Base-by-base conservation (phyloP, 2,888 invertebrate species). In the Drosophila pegasa region DNA sequence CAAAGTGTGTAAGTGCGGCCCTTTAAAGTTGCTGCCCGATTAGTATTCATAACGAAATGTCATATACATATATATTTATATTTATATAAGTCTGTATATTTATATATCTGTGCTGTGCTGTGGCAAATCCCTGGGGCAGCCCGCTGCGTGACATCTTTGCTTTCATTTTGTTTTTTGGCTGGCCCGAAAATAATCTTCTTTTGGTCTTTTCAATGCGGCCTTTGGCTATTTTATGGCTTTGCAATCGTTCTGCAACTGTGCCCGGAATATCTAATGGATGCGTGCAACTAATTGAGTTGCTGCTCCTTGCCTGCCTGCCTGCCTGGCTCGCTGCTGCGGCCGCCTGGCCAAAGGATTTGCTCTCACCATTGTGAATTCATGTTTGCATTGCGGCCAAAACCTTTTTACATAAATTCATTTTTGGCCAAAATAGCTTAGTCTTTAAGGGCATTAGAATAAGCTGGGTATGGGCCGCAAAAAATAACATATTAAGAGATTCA, bases 11-110 rank as follows among this genome's bases (percentile, higher is more conserved):
- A 3, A 29, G 60, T 60, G 37, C 33, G 43, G 47, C 9, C 56
- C 25, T 41, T 59, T 64, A 45, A 62, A 56, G 33, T 57, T 37
- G n/a, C 41, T 25, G 14, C 45, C 40, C 14, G 79, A 88, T 90
- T 90, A 87, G 89, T 90, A 90, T 90, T 89, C 90, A 90, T 87
- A 89, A 78, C 90, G 76, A 85, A 80, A 88, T 88, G 78, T 77
- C 81, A 84, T 77, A 86, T 78, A 89, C 83, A 40, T 14, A 20
- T 14, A 22, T 22, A 41, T 25, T 14, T 37, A 38, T 5, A 20
- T 10, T 18, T 20, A 40, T 43, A 10, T 37, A 16, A n/a, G n/a
- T 22, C 55, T 75, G 61, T 51, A 62, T 71, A 75, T 67, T 62
- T 71, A 18, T 47, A 31, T 20, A 20, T 33, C 20, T 43, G 27